These are phyloP conservation scores for Andrena hattorfiana DNA, from an alignment of 2,888 invertebrate genomes.

Conservation along the genomic window DNA sequence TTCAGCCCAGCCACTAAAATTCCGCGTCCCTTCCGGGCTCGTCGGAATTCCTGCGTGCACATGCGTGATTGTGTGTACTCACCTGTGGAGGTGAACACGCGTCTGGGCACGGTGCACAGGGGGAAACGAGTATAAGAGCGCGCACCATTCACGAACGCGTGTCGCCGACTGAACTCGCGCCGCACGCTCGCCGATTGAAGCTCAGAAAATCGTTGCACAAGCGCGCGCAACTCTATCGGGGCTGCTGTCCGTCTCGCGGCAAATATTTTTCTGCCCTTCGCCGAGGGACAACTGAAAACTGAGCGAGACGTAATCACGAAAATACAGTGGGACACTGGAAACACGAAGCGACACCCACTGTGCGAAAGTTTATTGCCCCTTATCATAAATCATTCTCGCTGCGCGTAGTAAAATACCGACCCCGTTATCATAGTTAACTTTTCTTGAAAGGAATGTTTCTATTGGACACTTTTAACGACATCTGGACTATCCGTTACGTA, in stretches of 20 bases:
- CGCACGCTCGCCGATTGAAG: slow-evolving; percentile 68
- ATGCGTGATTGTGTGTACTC: slow-evolving; percentile 47
- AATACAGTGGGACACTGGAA: not conserved
- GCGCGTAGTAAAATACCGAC: too few relatives aligned
- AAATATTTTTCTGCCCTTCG: slow-evolving; percentile 22
- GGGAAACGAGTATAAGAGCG: slow-evolving; percentile 19
- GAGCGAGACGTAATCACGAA: not conserved
- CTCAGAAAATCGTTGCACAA: slow-evolving; percentile 71
- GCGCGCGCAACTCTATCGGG: slow-evolving; percentile 72
- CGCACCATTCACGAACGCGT: slow-evolving; percentile 70
- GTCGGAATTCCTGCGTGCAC: slow-evolving; percentile 8
- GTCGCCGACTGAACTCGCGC: slow-evolving; percentile 74
- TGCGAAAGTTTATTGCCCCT: too few relatives aligned
- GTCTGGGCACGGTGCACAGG: slow-evolving; percentile 8
- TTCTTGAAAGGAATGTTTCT: too few relatives aligned
- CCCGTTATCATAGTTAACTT: too few relatives aligned
- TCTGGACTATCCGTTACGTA: too few relatives aligned
- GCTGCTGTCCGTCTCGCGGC: not conserved
- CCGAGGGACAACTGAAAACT: not conserved
- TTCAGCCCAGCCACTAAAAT: slow-evolving; percentile 2
- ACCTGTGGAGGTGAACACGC: slow-evolving; percentile 54
- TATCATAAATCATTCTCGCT: too few relatives aligned
- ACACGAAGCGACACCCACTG: too few relatives aligned
- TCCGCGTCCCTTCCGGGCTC: not conserved
- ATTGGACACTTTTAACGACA: too few relatives aligned